A percentile compares a stretch with the other conserved stretches of the same genome.
phyloP scores from a whole-genome alignment of 2,797 vertebrate species.

The Mergus octosetaceus region DNA sequence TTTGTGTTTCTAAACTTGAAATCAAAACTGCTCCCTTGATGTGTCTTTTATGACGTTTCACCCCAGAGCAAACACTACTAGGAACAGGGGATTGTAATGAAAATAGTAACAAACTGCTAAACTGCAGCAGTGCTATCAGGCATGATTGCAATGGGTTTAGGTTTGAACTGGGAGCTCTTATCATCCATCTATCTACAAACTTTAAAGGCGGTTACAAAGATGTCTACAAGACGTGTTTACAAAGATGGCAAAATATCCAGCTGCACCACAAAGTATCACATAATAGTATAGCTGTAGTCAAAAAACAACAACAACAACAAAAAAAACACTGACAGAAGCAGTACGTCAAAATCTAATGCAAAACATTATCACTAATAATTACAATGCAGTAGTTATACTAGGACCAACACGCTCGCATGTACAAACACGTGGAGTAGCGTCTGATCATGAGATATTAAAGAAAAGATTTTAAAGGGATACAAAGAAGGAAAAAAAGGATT shows the following conservation, averaged over 20 bases:
- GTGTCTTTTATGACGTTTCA: neutral
- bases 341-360: neutral
- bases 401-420: neutral
- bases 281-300: neutral
- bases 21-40: neutral
- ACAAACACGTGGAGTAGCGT: neutral
- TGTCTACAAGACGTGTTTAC: neutral
- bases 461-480: neutral
- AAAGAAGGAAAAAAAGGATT: neutral
- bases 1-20: neutral
- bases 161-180: neutral
- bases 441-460: neutral
- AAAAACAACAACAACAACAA: neutral
- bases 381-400: neutral
- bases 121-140: neutral
- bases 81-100: neutral
- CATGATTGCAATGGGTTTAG: neutral
- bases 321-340: neutral
- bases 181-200: neutral
- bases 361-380: neutral
- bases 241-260: neutral
- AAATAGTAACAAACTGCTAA: neutral
- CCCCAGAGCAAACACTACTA: neutral
- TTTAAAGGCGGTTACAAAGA: neutral
- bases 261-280: neutral